A percentile compares a stretch with the other conserved stretches of the same genome.
These are phyloP conservation scores for Spinus pinus DNA, from an alignment of 2,797 vertebrate species.

Conservation along the genomic window DNA sequence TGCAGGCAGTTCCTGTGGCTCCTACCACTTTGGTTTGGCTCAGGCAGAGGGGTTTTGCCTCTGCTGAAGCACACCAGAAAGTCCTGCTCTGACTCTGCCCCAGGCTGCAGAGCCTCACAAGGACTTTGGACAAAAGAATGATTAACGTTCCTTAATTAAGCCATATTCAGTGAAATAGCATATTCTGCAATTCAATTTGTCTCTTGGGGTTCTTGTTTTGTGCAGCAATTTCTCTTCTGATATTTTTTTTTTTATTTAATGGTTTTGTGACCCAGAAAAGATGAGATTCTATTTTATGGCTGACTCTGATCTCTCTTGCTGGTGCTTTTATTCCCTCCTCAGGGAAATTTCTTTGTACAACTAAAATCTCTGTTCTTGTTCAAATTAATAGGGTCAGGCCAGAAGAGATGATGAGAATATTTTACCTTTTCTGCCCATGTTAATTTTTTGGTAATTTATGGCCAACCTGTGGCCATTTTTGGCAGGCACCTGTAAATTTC, in stretches of 20 bases:
- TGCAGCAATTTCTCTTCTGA: neutral
- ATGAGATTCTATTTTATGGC: neutral
- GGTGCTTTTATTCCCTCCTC: neutral
- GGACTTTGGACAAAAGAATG: neutral
- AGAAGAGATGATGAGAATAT: neutral
- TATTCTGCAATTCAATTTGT: neutral
- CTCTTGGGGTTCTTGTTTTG: slow-evolving; percentile 4
- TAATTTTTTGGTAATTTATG: neutral
- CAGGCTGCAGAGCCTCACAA: neutral
- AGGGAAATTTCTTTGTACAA: slow-evolving; percentile 17
- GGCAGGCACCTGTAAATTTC: neutral
- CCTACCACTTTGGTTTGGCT: neutral
- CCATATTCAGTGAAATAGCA: neutral
- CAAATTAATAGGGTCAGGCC: slow-evolving; percentile 3
- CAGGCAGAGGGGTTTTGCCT: neutral
- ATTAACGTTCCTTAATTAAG: slow-evolving; percentile 43
- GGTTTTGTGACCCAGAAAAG: slow-evolving; percentile 62
- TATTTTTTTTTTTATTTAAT: neutral
- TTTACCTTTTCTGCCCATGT: neutral
- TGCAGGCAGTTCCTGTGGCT: neutral
- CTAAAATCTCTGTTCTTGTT: neutral
- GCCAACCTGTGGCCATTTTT: neutral
- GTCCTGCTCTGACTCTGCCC: neutral
- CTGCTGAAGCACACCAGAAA: neutral
- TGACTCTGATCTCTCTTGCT: slow-evolving; percentile 29